Evolutionary conservation across 2,797 vertebrate genomes (phyloP).

Genomic region (Meriones psammophilus): DNA sequence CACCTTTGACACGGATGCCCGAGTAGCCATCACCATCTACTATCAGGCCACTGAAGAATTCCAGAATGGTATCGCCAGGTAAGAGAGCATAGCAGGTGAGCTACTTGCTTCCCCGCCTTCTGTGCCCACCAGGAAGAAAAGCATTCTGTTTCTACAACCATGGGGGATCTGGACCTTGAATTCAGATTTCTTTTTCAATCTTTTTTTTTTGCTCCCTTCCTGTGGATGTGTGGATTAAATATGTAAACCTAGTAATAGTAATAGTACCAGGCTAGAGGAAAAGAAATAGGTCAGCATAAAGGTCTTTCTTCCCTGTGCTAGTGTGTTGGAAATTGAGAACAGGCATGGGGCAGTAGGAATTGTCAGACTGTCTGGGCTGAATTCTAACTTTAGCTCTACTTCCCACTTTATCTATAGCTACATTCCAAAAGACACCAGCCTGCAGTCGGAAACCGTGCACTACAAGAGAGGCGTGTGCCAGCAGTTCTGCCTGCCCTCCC

Average conservation of each 20-base stretch:
- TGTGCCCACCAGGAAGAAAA: fast-evolving
- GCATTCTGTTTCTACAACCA: background rate
- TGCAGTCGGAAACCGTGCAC: slow-evolving; percentile 97
- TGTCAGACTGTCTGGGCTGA: background rate
- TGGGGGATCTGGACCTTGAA: background rate
- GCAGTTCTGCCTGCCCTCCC: slow-evolving; percentile 98
- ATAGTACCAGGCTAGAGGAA: background rate
- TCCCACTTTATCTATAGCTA: slow-evolving; percentile 89
- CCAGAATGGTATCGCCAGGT: slow-evolving; percentile 97
- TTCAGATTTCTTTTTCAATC: background rate
- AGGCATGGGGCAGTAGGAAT: fast-evolving
- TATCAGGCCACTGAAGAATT: slow-evolving; percentile 98
- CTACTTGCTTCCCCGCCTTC: background rate
- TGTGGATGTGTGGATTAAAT: background rate
- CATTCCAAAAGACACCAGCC: slow-evolving; percentile 94
- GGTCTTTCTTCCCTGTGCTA: background rate
- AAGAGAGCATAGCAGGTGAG: slow-evolving; percentile 72
- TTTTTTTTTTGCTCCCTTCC: background rate
- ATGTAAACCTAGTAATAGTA: background rate
- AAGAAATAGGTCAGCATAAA: background rate
- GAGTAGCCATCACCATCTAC: slow-evolving; percentile 98
- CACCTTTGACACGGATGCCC: slow-evolving; percentile 96
- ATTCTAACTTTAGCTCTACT: slow-evolving; percentile 61
- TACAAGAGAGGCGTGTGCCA: slow-evolving; percentile 98
- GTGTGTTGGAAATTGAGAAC: background rate